Conservation (phyloP, 2,888 invertebrate species). For the Cephalotes varians region DNA sequence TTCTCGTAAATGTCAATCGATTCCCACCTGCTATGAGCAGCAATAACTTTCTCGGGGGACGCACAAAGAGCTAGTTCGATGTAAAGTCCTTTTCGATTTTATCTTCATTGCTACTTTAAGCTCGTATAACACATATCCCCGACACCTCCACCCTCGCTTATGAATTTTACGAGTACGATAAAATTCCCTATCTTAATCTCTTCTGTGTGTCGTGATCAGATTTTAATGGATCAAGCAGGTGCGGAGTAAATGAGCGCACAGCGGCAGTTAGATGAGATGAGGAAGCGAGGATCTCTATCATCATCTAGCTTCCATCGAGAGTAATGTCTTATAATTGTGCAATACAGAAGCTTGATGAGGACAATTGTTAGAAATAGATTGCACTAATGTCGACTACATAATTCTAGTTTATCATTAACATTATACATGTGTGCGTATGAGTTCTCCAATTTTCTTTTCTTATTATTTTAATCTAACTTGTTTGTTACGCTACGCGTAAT, state of each 20-base stretch:
- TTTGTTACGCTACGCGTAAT: background rate
- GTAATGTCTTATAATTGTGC: background rate
- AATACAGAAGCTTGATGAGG: background rate
- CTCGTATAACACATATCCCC: background rate
- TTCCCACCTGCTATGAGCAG: background rate
- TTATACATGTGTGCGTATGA: no score
- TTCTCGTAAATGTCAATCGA: slow-evolving; percentile 44
- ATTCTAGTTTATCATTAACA: background rate
- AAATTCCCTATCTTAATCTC: slow-evolving; percentile 23
- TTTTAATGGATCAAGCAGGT: slow-evolving; percentile 5
- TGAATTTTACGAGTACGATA: slow-evolving; percentile 39
- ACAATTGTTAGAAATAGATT: background rate
- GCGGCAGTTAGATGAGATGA: background rate
- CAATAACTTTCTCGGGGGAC: background rate
- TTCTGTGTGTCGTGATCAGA: slow-evolving; percentile 2
- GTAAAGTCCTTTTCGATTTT: slow-evolving; percentile 24
- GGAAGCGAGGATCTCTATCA: background rate
- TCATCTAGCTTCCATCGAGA: background rate
- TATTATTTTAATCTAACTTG: background rate
- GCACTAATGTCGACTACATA: background rate
- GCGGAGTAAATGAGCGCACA: background rate
- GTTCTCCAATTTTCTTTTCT: background rate
- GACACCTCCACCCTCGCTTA: background rate
- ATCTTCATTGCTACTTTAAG: slow-evolving; percentile 21
- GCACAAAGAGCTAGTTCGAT: background rate